These are phyloP conservation scores for Labeo rohita DNA, from an alignment of 2,113 vertebrate genomes.

Conservation along the genomic window DNA sequence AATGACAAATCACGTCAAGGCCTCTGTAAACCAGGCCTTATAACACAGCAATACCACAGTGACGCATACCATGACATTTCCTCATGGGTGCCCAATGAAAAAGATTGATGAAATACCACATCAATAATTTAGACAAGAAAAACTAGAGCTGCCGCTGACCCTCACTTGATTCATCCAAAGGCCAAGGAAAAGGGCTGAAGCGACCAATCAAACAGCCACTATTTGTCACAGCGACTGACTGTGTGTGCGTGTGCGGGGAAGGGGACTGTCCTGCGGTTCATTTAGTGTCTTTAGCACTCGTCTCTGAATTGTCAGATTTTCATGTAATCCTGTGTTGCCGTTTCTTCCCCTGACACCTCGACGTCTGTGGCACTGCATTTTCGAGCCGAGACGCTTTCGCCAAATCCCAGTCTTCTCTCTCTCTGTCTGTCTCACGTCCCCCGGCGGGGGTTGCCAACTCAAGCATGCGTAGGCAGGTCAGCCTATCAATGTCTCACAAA, in stretches of 20 bases:
- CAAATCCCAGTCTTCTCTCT: slow-evolving; percentile 2
- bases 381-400: neutral
- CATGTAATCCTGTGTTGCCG: slow-evolving; percentile 74
- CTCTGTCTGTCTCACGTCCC: slow-evolving; percentile 22
- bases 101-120: slow-evolving; percentile 47
- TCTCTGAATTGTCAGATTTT: slow-evolving; percentile 42
- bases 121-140: slow-evolving; percentile 51
- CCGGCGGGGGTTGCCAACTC: slow-evolving; percentile 14
- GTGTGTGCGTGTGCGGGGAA: neutral
- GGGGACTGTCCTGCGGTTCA: slow-evolving; percentile 7
- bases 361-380: slow-evolving; percentile 19
- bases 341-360: slow-evolving; percentile 52
- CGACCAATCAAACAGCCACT: slow-evolving; percentile 8
- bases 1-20: slow-evolving; percentile 47
- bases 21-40: slow-evolving; percentile 21
- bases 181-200: slow-evolving; percentile 38
- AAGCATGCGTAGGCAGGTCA: slow-evolving; percentile 52
- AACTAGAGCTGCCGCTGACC: slow-evolving; percentile 33
- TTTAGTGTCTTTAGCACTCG: slow-evolving; percentile 39
- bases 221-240: slow-evolving; percentile 12
- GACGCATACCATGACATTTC: slow-evolving; percentile 44
- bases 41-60: slow-evolving; percentile 50
- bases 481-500: slow-evolving; percentile 61
- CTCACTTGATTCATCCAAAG: slow-evolving; percentile 24
- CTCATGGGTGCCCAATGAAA: slow-evolving; percentile 46